Evolutionary conservation across 2,113 vertebrate genomes (phyloP).

Genomic region (Brienomyrus longianalis): DNA sequence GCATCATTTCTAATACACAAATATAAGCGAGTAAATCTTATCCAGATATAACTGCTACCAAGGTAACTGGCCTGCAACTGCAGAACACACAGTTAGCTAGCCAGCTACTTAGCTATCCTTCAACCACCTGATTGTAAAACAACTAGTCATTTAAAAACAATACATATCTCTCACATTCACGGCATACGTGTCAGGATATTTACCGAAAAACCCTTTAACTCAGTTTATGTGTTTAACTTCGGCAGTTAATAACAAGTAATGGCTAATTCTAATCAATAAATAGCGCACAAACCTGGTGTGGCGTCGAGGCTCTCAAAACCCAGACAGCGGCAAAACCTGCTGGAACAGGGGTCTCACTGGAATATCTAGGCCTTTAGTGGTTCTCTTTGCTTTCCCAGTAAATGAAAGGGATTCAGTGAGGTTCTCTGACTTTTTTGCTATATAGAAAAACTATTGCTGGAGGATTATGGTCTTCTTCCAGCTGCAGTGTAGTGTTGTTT

Average conservation of each 20-base stretch:
- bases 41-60: conserved; percentile 23
- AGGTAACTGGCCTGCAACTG: conserved; percentile 40
- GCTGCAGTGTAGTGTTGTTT: conserved; percentile 3
- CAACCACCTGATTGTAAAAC: conserved; percentile 35
- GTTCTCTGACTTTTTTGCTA: conserved; percentile 6
- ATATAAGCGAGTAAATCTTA: background rate
- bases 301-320: conserved; percentile 9
- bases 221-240: background rate
- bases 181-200: background rate
- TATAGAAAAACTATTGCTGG: background rate
- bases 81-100: conserved; percentile 28
- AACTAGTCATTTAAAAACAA: background rate
- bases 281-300: conserved; percentile 14
- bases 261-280: background rate
- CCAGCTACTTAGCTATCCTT: conserved; percentile 47
- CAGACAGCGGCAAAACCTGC: conserved; percentile 4
- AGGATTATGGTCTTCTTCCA: background rate
- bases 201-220: background rate
- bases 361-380: background rate
- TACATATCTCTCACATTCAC: background rate
- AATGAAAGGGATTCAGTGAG: conserved; percentile 13
- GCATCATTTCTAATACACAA: background rate
- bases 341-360: background rate
- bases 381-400: conserved; percentile 6
- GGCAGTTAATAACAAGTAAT: background rate